Base-by-base conservation (phyloP, 2,797 vertebrate species). In the Monodelphis domestica region DNA sequence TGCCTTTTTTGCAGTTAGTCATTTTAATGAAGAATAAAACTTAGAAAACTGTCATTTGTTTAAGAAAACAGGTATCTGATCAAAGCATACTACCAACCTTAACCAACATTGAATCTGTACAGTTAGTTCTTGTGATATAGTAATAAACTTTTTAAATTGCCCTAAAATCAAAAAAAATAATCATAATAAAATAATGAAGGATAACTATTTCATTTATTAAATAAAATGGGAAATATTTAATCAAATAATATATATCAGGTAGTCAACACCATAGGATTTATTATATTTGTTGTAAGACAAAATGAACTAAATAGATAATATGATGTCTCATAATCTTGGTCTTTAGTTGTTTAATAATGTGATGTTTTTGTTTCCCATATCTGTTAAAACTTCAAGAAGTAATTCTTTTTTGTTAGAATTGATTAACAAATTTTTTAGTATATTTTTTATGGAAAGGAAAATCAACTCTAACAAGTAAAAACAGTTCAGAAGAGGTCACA, bases 1-100 rank as follows among this genome's bases (percentile, higher is more conserved):
- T 29, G 90, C 87, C 52, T 92, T 96, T 93, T 93, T 96, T 93
- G 88, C 15, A 50, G 38, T 78, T 38, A 78, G 38, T n/a, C 96
- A 54, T 93, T 55, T 33, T 78, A 53, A 94, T 96, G 53, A 92
- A 95, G 93, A 91, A 33, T 14, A n/a, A 24, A 93, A 51, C 21
- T 93, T 89, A 84, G 21, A 91, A 26, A 92, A 45, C 4, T 45
- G 7, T 26, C n/a, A 26, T 78, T n/a, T 33, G 3, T n/a, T 45
- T 78, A 26, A 78, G 12, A 7, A 91, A 92, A 91, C 21, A 89
- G 52, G 53, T 92, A 52, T 11, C 52, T 10, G 94, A 88, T 26
- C 5, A 93, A 94, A 52, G 30, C 50, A 54, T 33, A 28, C 55
- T 89, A 45, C 53, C 95, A 94, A 78, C 0, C 63, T 52, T 95